Evolutionary conservation across 1,140 invertebrate genomes (phyloP).

Genomic region (Campoletis sonorensis): DNA sequence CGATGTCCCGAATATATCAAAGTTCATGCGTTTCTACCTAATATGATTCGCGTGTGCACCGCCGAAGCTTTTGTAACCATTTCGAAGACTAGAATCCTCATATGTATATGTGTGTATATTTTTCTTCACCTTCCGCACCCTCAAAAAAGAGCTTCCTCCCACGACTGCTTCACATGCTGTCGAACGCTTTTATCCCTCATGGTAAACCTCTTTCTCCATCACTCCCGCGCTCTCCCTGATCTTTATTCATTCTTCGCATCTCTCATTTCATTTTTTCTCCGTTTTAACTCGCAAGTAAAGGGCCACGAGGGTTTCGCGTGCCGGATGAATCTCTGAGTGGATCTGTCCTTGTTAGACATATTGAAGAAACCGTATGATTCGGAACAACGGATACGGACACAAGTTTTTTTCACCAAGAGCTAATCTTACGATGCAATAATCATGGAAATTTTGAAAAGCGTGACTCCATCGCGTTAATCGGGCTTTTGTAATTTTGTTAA

Average conservation of each 20-base stretch:
- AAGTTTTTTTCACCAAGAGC: neutral
- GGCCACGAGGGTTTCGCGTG: conserved; percentile 33
- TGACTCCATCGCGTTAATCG: too few relatives aligned
- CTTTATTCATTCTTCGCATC: conserved; percentile 75
- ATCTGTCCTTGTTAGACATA: neutral
- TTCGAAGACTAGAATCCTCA: conserved; percentile 1
- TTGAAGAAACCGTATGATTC: neutral
- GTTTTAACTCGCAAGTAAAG: conserved; percentile 66
- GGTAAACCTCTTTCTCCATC: conserved; percentile 25
- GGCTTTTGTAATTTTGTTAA: neutral
- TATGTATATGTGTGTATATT: neutral
- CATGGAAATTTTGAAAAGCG: too few relatives aligned
- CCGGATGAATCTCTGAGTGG: conserved; percentile 38
- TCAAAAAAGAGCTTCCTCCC: conserved; percentile 31
- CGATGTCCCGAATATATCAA: conserved; percentile 72
- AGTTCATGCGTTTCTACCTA: conserved; percentile 76
- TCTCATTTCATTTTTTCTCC: conserved; percentile 75
- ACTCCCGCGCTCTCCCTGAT: conserved; percentile 60
- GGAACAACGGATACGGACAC: neutral
- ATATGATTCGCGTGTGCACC: conserved; percentile 74
- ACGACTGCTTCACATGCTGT: conserved; percentile 59
- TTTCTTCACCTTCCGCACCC: neutral
- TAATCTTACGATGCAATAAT: neutral
- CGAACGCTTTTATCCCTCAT: conserved; percentile 34
- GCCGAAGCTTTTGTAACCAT: conserved; percentile 39